Evolutionary conservation across 2,797 vertebrate genomes (phyloP).

Genomic region (Gallinago stenura): DNA sequence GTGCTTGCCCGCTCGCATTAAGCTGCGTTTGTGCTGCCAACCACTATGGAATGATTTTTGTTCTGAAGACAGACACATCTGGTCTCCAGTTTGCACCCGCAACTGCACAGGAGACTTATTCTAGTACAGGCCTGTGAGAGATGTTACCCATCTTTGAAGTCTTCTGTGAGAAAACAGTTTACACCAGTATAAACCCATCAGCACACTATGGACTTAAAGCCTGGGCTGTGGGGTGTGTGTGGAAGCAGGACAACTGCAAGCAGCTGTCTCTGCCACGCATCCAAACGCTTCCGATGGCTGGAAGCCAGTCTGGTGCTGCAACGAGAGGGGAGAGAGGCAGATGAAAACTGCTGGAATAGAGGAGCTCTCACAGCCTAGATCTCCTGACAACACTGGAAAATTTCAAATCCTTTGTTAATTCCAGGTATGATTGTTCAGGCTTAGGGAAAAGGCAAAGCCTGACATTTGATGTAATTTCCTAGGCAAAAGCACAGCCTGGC

Average conservation of each 20-base stretch:
- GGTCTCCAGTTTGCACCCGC: neutral
- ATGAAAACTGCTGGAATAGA: neutral
- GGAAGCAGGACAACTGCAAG: neutral
- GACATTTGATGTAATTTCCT: neutral
- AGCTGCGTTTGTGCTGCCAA: neutral
- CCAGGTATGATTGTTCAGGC: neutral
- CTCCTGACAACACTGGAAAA: neutral
- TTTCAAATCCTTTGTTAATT: neutral
- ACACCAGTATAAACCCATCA: neutral
- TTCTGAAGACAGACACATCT: neutral
- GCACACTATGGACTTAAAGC: neutral
- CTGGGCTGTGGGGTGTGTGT: fast-evolving
- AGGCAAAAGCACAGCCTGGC: neutral
- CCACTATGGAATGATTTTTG: fast-evolving
- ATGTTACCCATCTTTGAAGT: neutral
- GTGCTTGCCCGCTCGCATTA: neutral
- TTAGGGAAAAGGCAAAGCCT: neutral
- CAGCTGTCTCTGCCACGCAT: neutral
- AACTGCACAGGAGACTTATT: neutral
- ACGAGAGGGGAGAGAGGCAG: neutral
- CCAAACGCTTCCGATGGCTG: neutral
- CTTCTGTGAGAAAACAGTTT: neutral
- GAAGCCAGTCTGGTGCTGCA: neutral
- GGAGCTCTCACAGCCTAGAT: neutral
- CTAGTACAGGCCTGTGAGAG: neutral